A percentile compares a stretch with the other conserved stretches of the same genome.
phyloP scores from a whole-genome alignment of 2,888 invertebrate species.

The Parthenolecanium corni region DNA sequence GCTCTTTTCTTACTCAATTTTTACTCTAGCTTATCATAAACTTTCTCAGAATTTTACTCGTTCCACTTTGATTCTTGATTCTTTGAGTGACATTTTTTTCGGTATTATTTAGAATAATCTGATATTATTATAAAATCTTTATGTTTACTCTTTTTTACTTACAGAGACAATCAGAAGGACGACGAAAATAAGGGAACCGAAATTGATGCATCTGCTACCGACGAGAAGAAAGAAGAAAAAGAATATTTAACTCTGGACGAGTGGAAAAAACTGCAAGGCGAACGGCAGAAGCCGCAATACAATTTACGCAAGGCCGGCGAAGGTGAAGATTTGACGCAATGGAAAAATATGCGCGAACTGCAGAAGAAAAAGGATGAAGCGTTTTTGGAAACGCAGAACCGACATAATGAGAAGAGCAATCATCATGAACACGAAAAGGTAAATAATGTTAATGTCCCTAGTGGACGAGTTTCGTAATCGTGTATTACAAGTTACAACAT shows the following conservation, averaged over 20 bases:
- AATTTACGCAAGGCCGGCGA: slow-evolving; percentile 89
- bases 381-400: slow-evolving; percentile 3
- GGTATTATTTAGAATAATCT: too few species aligned
- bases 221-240: slow-evolving; percentile 40
- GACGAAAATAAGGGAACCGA: neutral
- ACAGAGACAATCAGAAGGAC: slow-evolving; percentile 18
- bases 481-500: too few species aligned
- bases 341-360: slow-evolving; percentile 80
- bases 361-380: slow-evolving; percentile 53
- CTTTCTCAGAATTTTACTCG: too few species aligned
- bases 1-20: too few species aligned
- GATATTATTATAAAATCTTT: too few species aligned
- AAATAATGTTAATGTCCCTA: neutral
- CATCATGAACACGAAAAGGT: slow-evolving; percentile 10
- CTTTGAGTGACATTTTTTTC: too few species aligned
- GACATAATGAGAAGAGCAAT: neutral
- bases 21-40: too few species aligned
- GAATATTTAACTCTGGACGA: slow-evolving; percentile 82
- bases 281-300: slow-evolving; percentile 71
- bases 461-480: too few species aligned
- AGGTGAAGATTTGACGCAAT: slow-evolving; percentile 79
- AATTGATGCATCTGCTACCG: slow-evolving; percentile 31
- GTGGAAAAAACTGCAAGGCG: slow-evolving; percentile 78
- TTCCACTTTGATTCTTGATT: too few species aligned
- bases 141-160: neutral